Evolutionary conservation across 2,888 invertebrate species (phyloP).

Genomic region (Listrodromus nycthemerus): DNA sequence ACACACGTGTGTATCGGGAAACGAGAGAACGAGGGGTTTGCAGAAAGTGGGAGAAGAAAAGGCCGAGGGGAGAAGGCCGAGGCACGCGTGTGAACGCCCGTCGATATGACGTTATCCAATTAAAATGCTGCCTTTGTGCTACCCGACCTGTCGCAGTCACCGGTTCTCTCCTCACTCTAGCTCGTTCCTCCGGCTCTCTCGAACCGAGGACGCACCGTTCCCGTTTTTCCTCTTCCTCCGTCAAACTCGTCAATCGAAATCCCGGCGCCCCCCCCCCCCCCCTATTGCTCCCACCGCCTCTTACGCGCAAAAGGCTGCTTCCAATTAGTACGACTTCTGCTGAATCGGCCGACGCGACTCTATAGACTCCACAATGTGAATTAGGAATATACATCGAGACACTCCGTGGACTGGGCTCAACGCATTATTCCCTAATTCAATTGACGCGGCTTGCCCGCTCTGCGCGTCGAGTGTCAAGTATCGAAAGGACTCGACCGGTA

Average conservation of each 20-base stretch:
- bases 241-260: constrained; percentile 73
- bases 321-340: constrained; percentile 71
- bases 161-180: constrained; percentile 37
- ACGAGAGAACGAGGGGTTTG: neutral
- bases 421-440: constrained; percentile 17
- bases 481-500: neutral
- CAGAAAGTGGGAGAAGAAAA: constrained; percentile 44
- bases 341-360: constrained; percentile 64
- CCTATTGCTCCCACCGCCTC: constrained; percentile 70
- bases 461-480: neutral
- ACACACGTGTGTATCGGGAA: constrained; percentile 10
- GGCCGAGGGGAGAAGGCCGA: constrained; percentile 5
- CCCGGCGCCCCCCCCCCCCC: constrained; percentile 72
- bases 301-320: constrained; percentile 71
- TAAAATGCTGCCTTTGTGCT: constrained; percentile 79
- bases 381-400: constrained; percentile 22
- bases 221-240: constrained; percentile 30
- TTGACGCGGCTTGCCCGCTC: neutral
- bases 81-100: constrained; percentile 77
- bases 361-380: constrained; percentile 25
- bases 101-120: constrained; percentile 83
- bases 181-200: constrained; percentile 27
- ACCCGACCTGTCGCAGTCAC: constrained; percentile 70
- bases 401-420: neutral
- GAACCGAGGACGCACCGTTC: constrained; percentile 5